Evolutionary conservation across 2,113 vertebrate species (phyloP), one percentile per base, ranked within the genome.

Genomic region (Paralichthys olivaceus): DNA sequence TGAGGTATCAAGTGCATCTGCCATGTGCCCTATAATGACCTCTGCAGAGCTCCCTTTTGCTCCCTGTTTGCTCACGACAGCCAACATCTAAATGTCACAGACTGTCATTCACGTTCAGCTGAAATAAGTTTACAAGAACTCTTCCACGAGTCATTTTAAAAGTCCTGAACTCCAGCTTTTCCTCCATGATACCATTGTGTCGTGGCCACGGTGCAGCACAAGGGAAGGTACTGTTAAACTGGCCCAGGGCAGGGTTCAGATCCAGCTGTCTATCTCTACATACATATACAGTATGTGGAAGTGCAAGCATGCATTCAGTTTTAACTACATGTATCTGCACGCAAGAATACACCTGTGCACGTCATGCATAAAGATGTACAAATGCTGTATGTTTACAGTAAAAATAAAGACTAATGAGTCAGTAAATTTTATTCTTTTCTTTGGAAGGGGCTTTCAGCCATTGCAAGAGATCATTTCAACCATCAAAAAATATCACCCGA

Each of bases 401-500:
- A 76, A 76, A 81, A 84, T 62, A 72, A 79, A 76, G 68, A 60
- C 53, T 69, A 77, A 74, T 66, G 68, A 59, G 51, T 59, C 54
- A 26, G 70, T 78, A 73, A 66, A 67, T 60, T 69, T 23, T 53
- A 25, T 62, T 83, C 23, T 86, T 88, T 80, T 63, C 47, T 77
- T 78, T 84, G 71, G 77, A 82, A 53, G 29, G 1, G 13, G 23
- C 63, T 65, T 79, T 70, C 45, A 45, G 51, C 60, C 61, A 23
- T 47, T 66, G 62, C 32, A 74, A 75, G 40, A 75, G 45, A 64
- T 59, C 54, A 81, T 80, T 76, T 76, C 69, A 83, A 80, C 69
- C 80, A 88, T 86, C 79, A 76, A 54, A 79, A 75, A 85, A 75
- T 83, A 88, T 88, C 77, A 71, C 60, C 47, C n/a, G 20, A 79